A percentile compares a stretch with the other conserved stretches of the same genome.
Evolutionary conservation across 2,888 invertebrate species (phyloP).

Genomic region (Scotopteryx bipunctaria): DNA sequence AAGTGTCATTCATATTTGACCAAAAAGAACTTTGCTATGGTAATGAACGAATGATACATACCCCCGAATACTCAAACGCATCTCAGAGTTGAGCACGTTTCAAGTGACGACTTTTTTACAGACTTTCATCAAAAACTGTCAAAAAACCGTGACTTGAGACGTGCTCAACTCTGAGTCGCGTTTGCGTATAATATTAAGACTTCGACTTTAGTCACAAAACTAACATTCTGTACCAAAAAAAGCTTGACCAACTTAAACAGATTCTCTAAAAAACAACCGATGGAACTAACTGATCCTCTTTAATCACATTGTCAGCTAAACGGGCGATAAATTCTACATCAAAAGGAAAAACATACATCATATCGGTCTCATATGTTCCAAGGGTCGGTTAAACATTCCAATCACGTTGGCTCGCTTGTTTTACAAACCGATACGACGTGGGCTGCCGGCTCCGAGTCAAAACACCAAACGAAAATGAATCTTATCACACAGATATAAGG

Average conservation of each 20-base stretch:
- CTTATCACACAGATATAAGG: constrained; percentile 33
- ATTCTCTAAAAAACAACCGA: constrained; percentile 17
- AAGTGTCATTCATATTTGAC: too few relatives aligned
- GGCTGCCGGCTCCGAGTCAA: constrained; percentile 47
- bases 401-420: constrained; percentile 81
- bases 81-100: too few relatives aligned
- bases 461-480: constrained; percentile 21
- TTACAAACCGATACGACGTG: constrained; percentile 80
- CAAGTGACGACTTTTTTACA: too few relatives aligned
- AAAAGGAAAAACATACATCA: constrained; percentile 79
- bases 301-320: constrained; percentile 56
- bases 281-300: constrained; percentile 37
- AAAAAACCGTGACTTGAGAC: too few relatives aligned
- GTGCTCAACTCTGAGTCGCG: too few relatives aligned
- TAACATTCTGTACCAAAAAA: too few relatives aligned
- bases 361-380: constrained; percentile 78
- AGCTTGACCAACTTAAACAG: too few relatives aligned
- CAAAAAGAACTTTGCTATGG: too few relatives aligned
- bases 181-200: too few relatives aligned
- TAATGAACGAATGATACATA: too few relatives aligned
- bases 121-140: too few relatives aligned
- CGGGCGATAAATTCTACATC: constrained; percentile 66
- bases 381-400: constrained; percentile 79
- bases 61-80: too few relatives aligned
- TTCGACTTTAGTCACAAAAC: neutral